A percentile compares a stretch with the other conserved stretches of the same genome.
Conservation (phyloP, 2,113 vertebrate genomes). For the Leucoraja erinaceus region DNA sequence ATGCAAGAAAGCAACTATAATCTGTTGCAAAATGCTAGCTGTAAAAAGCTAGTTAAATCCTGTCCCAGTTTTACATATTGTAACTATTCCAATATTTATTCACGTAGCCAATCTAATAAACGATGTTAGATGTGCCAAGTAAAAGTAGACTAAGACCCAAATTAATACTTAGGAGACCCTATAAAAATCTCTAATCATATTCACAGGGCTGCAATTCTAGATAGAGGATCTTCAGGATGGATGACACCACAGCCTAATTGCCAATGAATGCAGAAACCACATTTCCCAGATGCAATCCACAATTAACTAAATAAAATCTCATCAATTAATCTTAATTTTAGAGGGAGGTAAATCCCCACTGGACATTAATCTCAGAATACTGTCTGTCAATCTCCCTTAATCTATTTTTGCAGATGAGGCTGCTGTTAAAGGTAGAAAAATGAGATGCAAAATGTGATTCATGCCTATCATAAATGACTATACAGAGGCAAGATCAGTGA, state of each 20-base stretch:
- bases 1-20: constrained; percentile 16
- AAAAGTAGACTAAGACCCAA: not conserved
- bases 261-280: not conserved
- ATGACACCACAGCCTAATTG: not conserved
- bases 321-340: not conserved
- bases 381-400: not conserved
- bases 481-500: not conserved
- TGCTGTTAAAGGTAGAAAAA: not conserved
- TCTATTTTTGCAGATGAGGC: not conserved
- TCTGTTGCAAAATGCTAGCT: not conserved
- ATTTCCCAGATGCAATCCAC: not conserved
- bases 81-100: not conserved
- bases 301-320: not conserved
- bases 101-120: not conserved
- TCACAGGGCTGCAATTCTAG: not conserved
- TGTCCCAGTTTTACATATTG: not conserved
- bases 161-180: not conserved
- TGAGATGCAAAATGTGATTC: not conserved
- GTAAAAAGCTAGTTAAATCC: not conserved
- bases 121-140: not conserved
- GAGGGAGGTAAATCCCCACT: not conserved
- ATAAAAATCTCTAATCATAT: not conserved
- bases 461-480: not conserved
- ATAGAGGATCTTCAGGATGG: not conserved
- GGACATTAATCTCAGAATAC: not conserved